Evolutionary conservation across 1,140 invertebrate species (phyloP).

Genomic region (Zaprionus inermis): DNA sequence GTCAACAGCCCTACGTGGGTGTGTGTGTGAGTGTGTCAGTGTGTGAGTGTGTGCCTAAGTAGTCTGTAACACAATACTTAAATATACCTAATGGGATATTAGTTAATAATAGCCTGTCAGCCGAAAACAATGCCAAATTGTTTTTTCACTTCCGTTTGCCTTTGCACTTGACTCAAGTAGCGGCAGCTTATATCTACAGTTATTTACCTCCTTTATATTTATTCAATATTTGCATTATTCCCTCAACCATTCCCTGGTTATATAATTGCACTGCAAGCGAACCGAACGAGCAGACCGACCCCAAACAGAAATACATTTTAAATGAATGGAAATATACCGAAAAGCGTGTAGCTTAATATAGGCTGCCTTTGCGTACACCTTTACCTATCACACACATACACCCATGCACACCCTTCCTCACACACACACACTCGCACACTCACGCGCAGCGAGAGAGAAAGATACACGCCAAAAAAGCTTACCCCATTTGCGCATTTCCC

Average conservation of each 20-base stretch:
- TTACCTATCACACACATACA: conserved; percentile 6
- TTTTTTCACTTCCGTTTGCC: background rate
- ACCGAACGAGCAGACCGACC: conserved; percentile 11
- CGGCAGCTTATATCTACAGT: background rate
- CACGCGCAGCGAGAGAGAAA: background rate
- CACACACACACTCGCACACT: conserved; percentile 12
- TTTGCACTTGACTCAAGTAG: background rate
- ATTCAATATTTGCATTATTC: background rate
- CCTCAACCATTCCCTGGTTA: background rate
- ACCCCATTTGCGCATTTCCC: conserved; percentile 23
- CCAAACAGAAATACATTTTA: conserved; percentile 55
- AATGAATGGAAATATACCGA: conserved; percentile 75
- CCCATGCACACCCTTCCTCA: conserved; percentile 22
- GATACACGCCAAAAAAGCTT: conserved; percentile 52
- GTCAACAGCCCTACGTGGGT: conserved; percentile 24
- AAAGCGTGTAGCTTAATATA: conserved; percentile 25
- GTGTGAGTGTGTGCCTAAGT: conserved; percentile 17
- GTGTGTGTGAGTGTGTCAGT: conserved; percentile 1
- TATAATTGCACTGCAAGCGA: conserved; percentile 21
- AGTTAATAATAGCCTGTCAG: conserved; percentile 52
- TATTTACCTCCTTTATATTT: background rate
- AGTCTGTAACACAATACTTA: conserved; percentile 59
- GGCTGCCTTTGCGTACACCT: conserved; percentile 32
- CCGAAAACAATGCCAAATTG: conserved; percentile 10
- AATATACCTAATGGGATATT: conserved; percentile 64